A percentile compares a stretch with the other conserved stretches of the same genome.
Conservation (phyloP, 2,113 vertebrate species). For the Microtus ochrogaster region DNA sequence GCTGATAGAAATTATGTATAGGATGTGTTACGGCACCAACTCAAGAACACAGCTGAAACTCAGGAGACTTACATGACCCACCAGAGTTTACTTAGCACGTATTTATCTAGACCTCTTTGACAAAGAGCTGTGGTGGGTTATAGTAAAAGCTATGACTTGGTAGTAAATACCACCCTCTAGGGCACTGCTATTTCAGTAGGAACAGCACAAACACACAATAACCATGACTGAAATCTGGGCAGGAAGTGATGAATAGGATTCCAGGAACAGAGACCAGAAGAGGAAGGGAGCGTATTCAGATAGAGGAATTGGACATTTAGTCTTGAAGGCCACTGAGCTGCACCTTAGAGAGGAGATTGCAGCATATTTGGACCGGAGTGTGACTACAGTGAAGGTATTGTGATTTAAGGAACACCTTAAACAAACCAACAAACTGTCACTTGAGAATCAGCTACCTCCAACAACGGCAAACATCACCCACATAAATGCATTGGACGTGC, state of each 20-base stretch:
- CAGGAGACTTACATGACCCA: neutral
- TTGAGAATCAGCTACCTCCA: neutral
- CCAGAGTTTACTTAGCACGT: neutral
- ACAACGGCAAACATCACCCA: neutral
- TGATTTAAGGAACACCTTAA: neutral
- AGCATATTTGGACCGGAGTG: neutral
- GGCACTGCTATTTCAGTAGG: conserved; percentile 19
- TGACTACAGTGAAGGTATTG: neutral
- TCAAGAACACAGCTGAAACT: conserved; percentile 17
- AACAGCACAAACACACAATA: conserved; percentile 21
- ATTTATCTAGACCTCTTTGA: neutral
- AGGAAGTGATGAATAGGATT: neutral
- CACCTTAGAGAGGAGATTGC: neutral
- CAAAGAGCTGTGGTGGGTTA: neutral
- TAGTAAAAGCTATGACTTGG: conserved; percentile 34
- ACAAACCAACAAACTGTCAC: neutral
- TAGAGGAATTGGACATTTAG: neutral
- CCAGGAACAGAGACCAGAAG: neutral
- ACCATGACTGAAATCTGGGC: conserved; percentile 36
- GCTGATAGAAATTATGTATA: neutral
- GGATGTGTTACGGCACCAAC: neutral
- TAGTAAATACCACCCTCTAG: conserved; percentile 3
- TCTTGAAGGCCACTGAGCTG: neutral
- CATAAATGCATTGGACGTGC: neutral
- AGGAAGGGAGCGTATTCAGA: neutral